A percentile compares a stretch with the other conserved stretches of the same genome.
These are phyloP conservation scores for Epinotia bilunana DNA, from an alignment of 2,888 invertebrate genomes.

Conservation along the genomic window DNA sequence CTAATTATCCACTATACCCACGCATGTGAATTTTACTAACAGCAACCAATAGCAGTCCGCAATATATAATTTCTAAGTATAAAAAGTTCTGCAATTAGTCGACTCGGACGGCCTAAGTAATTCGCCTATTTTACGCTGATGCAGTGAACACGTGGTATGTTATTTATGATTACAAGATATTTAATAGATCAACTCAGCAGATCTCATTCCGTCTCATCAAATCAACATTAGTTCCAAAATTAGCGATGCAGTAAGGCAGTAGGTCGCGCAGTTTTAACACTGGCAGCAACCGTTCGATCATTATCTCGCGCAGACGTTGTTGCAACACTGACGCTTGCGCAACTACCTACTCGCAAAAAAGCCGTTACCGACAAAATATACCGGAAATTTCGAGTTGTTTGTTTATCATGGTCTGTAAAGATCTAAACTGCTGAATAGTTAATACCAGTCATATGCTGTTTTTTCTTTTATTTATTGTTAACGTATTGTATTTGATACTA, in stretches of 20 bases:
- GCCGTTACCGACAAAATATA: constrained; percentile 54
- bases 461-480: neutral
- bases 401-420: constrained; percentile 24
- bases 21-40: constrained; percentile 5
- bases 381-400: constrained; percentile 10
- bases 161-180: constrained; percentile 10
- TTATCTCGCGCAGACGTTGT: constrained; percentile 62
- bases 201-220: constrained; percentile 49
- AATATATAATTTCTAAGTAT: neutral
- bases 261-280: constrained; percentile 56
- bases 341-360: constrained; percentile 67
- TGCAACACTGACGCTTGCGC: constrained; percentile 66
- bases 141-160: neutral
- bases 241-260: constrained; percentile 60
- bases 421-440: neutral
- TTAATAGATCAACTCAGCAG: constrained; percentile 29
- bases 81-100: neutral
- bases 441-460: neutral
- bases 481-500: too few relatives aligned
- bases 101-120: neutral
- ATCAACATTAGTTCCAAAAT: constrained; percentile 58
- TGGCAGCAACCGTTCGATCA: constrained; percentile 56
- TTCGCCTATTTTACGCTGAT: neutral
- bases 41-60: neutral
- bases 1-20: constrained; percentile 25